Base-by-base conservation (phyloP, 2,797 vertebrate genomes). In the Scolopax rusticola region DNA sequence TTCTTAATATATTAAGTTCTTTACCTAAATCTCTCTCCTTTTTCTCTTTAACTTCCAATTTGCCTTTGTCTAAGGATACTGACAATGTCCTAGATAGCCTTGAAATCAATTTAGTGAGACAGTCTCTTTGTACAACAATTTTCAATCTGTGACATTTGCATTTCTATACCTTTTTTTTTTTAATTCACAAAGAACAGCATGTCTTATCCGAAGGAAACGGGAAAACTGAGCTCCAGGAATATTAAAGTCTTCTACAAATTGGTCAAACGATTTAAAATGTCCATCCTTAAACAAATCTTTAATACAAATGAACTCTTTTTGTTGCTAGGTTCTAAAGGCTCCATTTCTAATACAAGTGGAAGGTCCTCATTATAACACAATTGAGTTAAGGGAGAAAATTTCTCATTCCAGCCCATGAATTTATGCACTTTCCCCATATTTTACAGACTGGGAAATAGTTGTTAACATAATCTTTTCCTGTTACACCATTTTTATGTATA, bases 51-150 rank as follows among this genome's bases (percentile, higher is more conserved):
- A 96, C 71, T 95, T 96, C 80, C 94, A 94, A 90, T 97, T 96
- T 95, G 80, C 86, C 90, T 97, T 97, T 98, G 96, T 97, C 95
- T 97, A 96, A 97, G 79, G 32, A 74, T 90, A 93, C 95, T 81
- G 85, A 93, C 89, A 97, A 95, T 95, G 87, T 97, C 91, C 92
- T 83, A 82, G 88, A 94, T 95, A 98, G 96, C 94, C 97, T 97
- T 97, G 94, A 98, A 98, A 98, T 98, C 97, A 97, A 97, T 98
- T 97, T 98, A 97, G 95, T 90, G 85, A 97, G 94, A 93, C 84
- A 84, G 67, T 86, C 56, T 89, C 96, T 97, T 97, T 96, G 93
- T 97, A 95, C 41, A 94, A 91, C 95, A 95, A 93, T 97, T 98
- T 96, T 97, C 97, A 97, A 94, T 97, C 94, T 97, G 82, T 87